phyloP scores from a whole-genome alignment of 2,113 vertebrate genomes.

The Corapipo altera region DNA sequence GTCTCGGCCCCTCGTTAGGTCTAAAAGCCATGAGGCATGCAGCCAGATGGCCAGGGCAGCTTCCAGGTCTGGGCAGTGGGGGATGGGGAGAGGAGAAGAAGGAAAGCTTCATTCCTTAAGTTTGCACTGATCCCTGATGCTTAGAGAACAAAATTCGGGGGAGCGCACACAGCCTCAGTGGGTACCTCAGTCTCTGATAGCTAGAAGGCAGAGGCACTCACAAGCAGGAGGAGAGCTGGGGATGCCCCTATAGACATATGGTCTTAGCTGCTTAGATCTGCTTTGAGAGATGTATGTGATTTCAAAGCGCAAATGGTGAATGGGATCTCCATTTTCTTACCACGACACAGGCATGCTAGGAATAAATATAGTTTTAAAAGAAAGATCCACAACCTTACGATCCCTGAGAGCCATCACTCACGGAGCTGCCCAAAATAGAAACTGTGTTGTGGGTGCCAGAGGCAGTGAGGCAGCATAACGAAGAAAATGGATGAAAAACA shows the following conservation, averaged over 20 bases:
- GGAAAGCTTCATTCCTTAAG: neutral
- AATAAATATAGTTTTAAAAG: neutral
- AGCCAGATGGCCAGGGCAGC: conserved; percentile 3
- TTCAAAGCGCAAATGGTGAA: neutral
- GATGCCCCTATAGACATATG: neutral
- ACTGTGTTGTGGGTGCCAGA: neutral
- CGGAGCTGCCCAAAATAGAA: conserved; percentile 26
- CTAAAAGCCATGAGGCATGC: neutral
- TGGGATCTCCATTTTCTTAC: neutral
- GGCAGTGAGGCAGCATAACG: neutral
- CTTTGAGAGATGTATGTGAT: neutral
- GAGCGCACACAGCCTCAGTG: neutral
- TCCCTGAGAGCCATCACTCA: neutral
- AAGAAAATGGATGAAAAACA: conserved; percentile 50
- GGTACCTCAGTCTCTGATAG: neutral
- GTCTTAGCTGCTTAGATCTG: neutral
- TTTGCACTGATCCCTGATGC: neutral
- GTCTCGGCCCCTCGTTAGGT: neutral
- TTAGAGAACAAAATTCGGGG: neutral
- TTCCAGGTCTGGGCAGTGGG: neutral
- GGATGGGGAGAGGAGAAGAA: neutral
- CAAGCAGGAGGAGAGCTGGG: neutral
- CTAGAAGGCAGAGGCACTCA: neutral
- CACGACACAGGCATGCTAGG: neutral
- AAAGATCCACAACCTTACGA: neutral